Conservation (phyloP, 2,113 vertebrate species). For the Cinclus cinclus region DNA sequence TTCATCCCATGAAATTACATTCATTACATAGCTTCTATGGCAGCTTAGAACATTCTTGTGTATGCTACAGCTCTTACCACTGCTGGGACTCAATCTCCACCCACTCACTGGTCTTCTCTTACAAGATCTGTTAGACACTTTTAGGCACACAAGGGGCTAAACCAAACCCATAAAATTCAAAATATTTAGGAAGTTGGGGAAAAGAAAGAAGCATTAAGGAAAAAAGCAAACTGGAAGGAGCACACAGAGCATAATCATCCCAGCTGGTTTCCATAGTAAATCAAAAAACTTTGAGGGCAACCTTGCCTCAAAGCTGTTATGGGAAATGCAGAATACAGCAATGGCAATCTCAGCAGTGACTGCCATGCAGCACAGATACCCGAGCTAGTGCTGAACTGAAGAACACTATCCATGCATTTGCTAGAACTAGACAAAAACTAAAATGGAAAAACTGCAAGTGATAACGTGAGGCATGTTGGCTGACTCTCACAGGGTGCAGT, state of each 20-base stretch:
- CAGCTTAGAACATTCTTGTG: neutral
- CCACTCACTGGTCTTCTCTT: neutral
- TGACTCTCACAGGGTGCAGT: neutral
- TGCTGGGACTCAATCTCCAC: neutral
- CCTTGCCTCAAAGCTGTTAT: neutral
- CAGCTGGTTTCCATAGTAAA: neutral
- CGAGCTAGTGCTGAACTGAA: accelerated
- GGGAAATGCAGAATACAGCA: neutral
- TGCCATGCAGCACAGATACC: neutral
- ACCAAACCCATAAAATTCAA: neutral
- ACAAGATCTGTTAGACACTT: neutral
- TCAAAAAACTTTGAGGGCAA: neutral
- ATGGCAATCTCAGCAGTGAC: neutral
- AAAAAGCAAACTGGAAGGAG: neutral
- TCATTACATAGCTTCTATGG: neutral
- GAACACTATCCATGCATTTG: neutral
- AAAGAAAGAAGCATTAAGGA: neutral
- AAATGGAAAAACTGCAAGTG: neutral
- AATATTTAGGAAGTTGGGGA: neutral
- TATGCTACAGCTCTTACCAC: neutral
- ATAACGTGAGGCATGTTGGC: accelerated
- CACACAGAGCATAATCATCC: neutral
- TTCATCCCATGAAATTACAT: neutral
- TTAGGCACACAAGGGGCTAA: neutral
- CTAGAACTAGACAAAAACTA: neutral